These are phyloP conservation scores for Bombylius discolor DNA, from an alignment of 2,888 invertebrate genomes.

Conservation along the genomic window DNA sequence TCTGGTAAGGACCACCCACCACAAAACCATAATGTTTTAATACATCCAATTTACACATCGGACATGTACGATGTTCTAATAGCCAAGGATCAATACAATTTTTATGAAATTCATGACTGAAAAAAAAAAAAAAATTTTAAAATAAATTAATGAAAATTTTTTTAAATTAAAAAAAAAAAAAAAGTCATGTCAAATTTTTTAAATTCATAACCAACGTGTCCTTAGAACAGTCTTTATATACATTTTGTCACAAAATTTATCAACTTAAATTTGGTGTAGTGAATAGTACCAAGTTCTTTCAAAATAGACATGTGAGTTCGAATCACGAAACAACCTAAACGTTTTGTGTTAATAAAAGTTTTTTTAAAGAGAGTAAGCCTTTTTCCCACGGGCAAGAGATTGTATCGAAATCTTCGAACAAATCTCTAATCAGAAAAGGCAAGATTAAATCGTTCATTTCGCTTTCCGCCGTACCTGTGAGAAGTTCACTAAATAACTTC, in stretches of 20 bases:
- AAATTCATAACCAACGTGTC: too few relatives aligned
- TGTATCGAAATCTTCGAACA: background rate
- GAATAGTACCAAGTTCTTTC: too few relatives aligned
- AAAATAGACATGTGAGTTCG: too few relatives aligned
- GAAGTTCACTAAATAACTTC: background rate
- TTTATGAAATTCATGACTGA: conserved; percentile 89
- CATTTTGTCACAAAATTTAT: too few relatives aligned
- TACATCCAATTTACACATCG: conserved; percentile 96
- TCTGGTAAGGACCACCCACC: conserved; percentile 47
- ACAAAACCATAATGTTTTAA: conserved; percentile 78
- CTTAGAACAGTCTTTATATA: too few relatives aligned
- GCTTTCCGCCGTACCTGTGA: background rate
- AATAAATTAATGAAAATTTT: too few relatives aligned
- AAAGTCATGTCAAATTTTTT: too few relatives aligned
- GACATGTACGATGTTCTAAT: conserved; percentile 86
- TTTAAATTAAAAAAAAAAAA: too few relatives aligned
- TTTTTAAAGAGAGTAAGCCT: background rate
- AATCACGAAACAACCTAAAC: too few relatives aligned
- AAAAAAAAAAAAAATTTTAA: background rate
- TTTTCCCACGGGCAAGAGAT: background rate
- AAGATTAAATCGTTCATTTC: background rate
- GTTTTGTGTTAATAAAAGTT: too few relatives aligned
- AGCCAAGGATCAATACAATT: conserved; percentile 94
- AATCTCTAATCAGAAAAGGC: background rate
- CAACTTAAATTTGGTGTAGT: too few relatives aligned